Evolutionary conservation across 2,113 vertebrate species (phyloP), one percentile per base, ranked within the genome.

Genomic region (Ondatra zibethicus): DNA sequence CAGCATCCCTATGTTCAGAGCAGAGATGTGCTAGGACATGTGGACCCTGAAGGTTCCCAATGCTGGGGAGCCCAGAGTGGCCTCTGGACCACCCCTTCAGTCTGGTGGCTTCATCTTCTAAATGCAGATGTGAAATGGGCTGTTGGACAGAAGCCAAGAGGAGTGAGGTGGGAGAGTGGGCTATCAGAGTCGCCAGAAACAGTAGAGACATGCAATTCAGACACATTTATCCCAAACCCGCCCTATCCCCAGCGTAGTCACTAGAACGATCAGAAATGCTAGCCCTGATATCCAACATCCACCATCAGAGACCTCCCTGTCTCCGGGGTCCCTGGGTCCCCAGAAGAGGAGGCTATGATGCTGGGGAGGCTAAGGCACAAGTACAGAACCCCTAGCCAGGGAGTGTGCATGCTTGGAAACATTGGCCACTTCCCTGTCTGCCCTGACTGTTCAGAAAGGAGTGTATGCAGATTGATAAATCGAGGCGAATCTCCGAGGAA

Each of bases 321-420:
- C 47, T 47, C 21, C 0, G 0, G 36, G 16, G 84, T 31, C 45
- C 84, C 4, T 3, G 19, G 55, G 3, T 91, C 27, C 80, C 76
- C 39, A 11, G 47, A 27, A n/a, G 91, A 84, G 76, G 78, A 76
- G 58, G 33, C 2, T 68, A 7, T 14, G 45, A 36, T 17, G 36
- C 25, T 23, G 52, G 4, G 11, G 65, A 89, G 92, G 85, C 36
- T 97, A 58, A 47, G 77, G 86, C 17, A 61, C 55, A 63, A 86
- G 84, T 97, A 97, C 92, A 25, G 92, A 89, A 66, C 75, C 89
- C 98, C 98, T 98, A 96, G 97, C 87, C 87, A 97, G 98, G 93
- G 98, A 96, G 92, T 85, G 55, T 58, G 81, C 45, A 17, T 65
- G n/a, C 81, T 17, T 11, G 61, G 89, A 95, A 97, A 98, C 97